phyloP scores from a whole-genome alignment of 2,797 vertebrate genomes.

The Carapus acus region DNA sequence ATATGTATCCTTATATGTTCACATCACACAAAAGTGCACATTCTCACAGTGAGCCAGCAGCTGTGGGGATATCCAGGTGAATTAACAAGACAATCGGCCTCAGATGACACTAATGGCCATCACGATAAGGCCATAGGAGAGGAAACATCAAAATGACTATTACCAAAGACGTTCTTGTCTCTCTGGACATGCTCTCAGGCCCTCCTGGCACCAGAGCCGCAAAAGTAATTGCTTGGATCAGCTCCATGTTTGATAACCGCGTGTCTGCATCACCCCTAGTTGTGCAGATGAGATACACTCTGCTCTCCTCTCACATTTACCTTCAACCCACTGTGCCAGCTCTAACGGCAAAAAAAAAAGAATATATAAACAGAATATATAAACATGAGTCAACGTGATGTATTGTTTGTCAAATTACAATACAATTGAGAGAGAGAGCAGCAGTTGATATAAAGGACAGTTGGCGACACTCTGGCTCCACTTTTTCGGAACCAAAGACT shows the following conservation, averaged over 20 bases:
- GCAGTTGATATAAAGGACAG: not conserved
- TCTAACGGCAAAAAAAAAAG: not conserved
- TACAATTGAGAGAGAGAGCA: not conserved
- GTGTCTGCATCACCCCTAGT: slow-evolving; percentile 21
- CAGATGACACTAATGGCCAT: slow-evolving; percentile 26
- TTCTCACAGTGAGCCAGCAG: too few species aligned
- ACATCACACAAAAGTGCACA: too few species aligned
- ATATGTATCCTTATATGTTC: too few species aligned
- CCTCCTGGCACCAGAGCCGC: slow-evolving; percentile 21
- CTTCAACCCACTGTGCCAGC: slow-evolving; percentile 3
- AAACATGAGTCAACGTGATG: not conserved
- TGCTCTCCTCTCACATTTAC: slow-evolving; percentile 7
- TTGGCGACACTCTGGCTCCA: slow-evolving; percentile 20
- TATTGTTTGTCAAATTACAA: not conserved
- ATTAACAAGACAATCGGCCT: not conserved
- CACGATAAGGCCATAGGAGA: slow-evolving; percentile 18
- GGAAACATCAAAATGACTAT: slow-evolving; percentile 10
- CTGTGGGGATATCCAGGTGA: not conserved
- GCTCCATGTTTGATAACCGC: slow-evolving; percentile 19
- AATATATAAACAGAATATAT: too few species aligned
- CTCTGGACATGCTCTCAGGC: slow-evolving; percentile 21
- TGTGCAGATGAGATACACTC: slow-evolving; percentile 8
- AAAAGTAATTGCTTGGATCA: slow-evolving; percentile 37
- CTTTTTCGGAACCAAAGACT: slow-evolving; percentile 24
- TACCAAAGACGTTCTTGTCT: slow-evolving; percentile 10